Conservation (phyloP, 2,113 vertebrate species). For the Oryzias javanicus region DNA sequence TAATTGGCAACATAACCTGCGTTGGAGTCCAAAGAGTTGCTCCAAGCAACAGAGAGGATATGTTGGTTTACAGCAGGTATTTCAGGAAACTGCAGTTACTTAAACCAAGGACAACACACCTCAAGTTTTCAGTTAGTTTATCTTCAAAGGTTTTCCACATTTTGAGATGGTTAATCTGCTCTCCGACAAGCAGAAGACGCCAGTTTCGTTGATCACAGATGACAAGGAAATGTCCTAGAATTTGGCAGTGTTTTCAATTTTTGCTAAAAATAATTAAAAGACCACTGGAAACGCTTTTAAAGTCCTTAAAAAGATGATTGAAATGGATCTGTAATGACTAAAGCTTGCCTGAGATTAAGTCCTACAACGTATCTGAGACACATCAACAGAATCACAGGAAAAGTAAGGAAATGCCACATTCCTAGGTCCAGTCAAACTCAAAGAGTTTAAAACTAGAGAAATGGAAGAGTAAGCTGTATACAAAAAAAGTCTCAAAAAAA, state of each 20-base stretch:
- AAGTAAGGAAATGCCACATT: background rate
- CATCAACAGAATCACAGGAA: background rate
- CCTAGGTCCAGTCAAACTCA: background rate
- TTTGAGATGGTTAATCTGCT: background rate
- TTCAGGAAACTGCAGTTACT: constrained; percentile 4
- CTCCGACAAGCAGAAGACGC: background rate
- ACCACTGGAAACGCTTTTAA: no score
- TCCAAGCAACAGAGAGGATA: constrained; percentile 5
- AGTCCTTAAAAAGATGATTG: no score
- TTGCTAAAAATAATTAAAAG: no score
- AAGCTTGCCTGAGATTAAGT: background rate
- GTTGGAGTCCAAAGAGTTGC: constrained; percentile 2
- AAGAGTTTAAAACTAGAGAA: background rate
- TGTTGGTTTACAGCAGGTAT: constrained; percentile 1
- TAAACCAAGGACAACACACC: background rate
- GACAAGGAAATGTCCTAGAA: no score
- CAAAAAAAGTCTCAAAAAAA: no score
- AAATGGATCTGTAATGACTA: background rate
- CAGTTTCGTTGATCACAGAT: background rate
- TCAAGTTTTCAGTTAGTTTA: background rate
- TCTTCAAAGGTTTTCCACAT: background rate
- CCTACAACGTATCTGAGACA: background rate
- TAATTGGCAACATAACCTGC: constrained; percentile 18
- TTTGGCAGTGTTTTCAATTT: no score
- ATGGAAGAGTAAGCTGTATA: background rate